A percentile compares a stretch with the other conserved stretches of the same genome.
Evolutionary conservation across 2,113 vertebrate genomes (phyloP).

Genomic region (Casuarius casuarius): DNA sequence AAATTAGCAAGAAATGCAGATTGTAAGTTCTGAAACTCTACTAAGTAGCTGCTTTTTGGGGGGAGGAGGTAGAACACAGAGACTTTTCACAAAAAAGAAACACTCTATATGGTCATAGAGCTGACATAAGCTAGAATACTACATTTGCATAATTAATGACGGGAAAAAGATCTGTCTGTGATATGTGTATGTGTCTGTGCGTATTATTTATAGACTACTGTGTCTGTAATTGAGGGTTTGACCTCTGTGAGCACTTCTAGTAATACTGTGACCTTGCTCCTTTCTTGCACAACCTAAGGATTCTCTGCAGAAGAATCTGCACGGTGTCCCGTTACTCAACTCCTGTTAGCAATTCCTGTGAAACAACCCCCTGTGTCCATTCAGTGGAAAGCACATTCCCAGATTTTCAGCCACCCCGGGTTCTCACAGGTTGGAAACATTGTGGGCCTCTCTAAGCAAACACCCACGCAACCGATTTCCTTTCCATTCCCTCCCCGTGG

Average conservation of each 20-base stretch:
- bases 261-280: not conserved
- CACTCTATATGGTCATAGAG: slow-evolving; percentile 13
- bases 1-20: slow-evolving; percentile 61
- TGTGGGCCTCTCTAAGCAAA: not conserved
- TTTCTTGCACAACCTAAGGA: not conserved
- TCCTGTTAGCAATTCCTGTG: not conserved
- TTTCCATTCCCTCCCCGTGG: not conserved
- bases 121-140: slow-evolving; percentile 48
- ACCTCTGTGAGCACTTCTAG: slow-evolving; percentile 58
- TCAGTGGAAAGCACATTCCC: not conserved
- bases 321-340: not conserved
- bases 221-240: slow-evolving; percentile 67
- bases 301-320: accelerated
- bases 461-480: not conserved
- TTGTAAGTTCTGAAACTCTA: slow-evolving; percentile 33
- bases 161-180: slow-evolving; percentile 57
- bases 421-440: not conserved
- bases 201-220: slow-evolving; percentile 71
- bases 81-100: slow-evolving; percentile 11
- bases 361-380: not conserved
- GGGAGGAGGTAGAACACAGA: not conserved
- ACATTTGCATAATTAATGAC: slow-evolving; percentile 71
- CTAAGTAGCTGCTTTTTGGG: not conserved
- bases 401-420: not conserved
- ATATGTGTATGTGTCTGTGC: not conserved